Base-by-base conservation (phyloP, 2,888 invertebrate species). In the Pyralis farinalis region DNA sequence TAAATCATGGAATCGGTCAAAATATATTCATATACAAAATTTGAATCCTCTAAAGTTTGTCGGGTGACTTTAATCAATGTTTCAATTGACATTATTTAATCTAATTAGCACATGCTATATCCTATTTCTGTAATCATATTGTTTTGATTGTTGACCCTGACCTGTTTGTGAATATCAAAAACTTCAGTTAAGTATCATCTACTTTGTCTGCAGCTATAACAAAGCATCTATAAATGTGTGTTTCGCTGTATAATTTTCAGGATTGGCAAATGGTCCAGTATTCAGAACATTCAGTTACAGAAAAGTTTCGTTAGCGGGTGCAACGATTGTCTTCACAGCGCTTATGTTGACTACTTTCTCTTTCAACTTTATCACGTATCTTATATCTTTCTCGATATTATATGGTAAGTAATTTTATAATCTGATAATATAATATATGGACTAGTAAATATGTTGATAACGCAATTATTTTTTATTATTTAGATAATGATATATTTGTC, bases 251-350 rank as follows among this genome's bases (percentile, higher is more conserved):
- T 16, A 2, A 47, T 38, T 90, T 88, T 44, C 74, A 92, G 93
- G 93, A 48, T 78, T 95, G 40, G 85, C 93, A 11, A 94, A 94
- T 73, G 94, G 94, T 7, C 94, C 94, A 1, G 70, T 94, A 16
- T 93, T 94, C 64, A 91, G 91, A 49, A 91, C 88, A 35, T 94
- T 91, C 53, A 91, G 92, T 5, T 94, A 91, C 55, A 90, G 95
- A 8, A 91, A 92, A 81, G 92, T 94, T 3, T 93, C 93, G 0
- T 58, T 94, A 16, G 72, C 90, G 9, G 94, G 94, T 21, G 90
- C 93, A 0, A 59, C 90, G 1, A 58, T 93, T 6, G 91, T 92
- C 27, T 91, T 92, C 35, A 57, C 89, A 47, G 91, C 93, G 0
- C 72, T 94, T 35, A 76, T 93, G 46, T 62, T 91, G 27, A 91